Conservation (phyloP, 2,888 invertebrate species). For the Melanophora roralis region DNA sequence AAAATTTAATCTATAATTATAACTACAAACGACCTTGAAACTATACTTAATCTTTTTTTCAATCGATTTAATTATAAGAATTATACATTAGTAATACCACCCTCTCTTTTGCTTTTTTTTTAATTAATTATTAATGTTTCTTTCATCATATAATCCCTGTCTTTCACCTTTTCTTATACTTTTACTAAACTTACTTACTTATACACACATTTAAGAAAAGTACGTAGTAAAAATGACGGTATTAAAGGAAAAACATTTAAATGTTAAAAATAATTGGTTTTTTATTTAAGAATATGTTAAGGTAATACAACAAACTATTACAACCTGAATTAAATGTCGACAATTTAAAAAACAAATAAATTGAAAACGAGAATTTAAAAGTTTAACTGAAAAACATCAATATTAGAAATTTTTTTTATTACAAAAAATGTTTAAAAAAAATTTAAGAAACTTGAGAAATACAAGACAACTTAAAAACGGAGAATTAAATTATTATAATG, state of each 20-base stretch:
- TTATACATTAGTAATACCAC: not conserved
- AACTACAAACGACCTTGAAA: slow-evolving; percentile 22
- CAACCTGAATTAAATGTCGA: not conserved
- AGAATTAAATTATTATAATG: too few relatives aligned
- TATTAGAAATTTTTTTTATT: not conserved
- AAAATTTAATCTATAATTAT: not conserved
- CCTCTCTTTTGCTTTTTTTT: too few relatives aligned
- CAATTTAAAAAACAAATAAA: not conserved
- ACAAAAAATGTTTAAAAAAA: not conserved
- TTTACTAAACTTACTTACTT: not conserved
- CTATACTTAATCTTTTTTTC: slow-evolving; percentile 24
- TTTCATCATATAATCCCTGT: not conserved
- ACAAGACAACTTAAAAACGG: too few relatives aligned
- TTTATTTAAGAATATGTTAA: not conserved
- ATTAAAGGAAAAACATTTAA: not conserved
- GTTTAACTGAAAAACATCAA: not conserved
- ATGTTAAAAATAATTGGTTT: not conserved
- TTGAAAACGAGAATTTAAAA: not conserved
- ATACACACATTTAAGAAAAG: not conserved
- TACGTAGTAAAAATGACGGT: slow-evolving; percentile 16
- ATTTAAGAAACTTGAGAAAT: not conserved
- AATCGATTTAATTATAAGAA: slow-evolving; percentile 45
- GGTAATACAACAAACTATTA: not conserved
- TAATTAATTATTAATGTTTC: not conserved
- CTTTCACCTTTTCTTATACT: not conserved